Evolutionary conservation across 2,113 vertebrate genomes (phyloP).

Genomic region (Mormyrus iriodes): DNA sequence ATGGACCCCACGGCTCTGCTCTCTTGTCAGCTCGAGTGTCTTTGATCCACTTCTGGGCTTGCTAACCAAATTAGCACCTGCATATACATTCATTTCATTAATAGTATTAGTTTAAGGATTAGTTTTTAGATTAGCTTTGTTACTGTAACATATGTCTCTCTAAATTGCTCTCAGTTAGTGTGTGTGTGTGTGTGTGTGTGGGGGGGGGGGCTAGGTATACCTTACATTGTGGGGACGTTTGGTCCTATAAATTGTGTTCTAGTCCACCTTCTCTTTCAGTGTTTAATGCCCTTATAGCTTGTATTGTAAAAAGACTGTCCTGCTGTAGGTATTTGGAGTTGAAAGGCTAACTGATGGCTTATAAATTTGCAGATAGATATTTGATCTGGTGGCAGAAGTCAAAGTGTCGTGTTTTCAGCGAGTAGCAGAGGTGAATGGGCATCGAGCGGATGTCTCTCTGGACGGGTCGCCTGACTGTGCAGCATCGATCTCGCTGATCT

Average conservation of each 20-base stretch:
- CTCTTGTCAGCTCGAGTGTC: too few relatives aligned
- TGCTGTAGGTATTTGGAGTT: background rate
- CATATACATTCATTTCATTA: background rate
- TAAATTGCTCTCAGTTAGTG: too few relatives aligned
- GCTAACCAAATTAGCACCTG: background rate
- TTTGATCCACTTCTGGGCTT: background rate
- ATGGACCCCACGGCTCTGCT: background rate
- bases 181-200: background rate
- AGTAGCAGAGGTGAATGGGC: background rate
- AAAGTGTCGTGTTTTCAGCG: background rate
- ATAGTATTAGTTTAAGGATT: background rate
- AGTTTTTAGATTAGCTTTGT: background rate
- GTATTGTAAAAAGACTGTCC: background rate
- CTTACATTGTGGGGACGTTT: background rate
- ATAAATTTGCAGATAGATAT: background rate
- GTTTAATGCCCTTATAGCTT: background rate
- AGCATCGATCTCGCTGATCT: background rate
- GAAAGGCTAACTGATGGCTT: background rate
- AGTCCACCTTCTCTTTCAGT: background rate
- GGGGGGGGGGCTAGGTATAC: background rate
- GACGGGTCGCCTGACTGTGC: background rate
- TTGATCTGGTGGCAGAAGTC: background rate
- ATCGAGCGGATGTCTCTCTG: background rate
- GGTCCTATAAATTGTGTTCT: background rate
- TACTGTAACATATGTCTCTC: too few relatives aligned